These are phyloP conservation scores for Gymnothorax reevesii DNA, from an alignment of 2,797 vertebrate species.

Conservation along the genomic window DNA sequence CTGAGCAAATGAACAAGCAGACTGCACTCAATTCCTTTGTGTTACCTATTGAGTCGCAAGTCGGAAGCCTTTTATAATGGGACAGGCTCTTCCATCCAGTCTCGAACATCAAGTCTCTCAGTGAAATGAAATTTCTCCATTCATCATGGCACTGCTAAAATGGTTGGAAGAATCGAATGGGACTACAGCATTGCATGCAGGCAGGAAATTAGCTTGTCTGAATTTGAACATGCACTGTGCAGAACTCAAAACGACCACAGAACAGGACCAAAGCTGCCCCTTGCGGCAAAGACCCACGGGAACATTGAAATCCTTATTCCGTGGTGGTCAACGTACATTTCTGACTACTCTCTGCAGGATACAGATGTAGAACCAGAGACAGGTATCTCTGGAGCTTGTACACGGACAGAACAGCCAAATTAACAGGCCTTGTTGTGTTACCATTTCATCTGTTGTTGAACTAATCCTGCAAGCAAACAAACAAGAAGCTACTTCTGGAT, in stretches of 20 bases:
- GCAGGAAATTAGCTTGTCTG: background rate
- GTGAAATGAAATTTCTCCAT: too few relatives aligned
- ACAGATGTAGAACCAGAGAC: background rate
- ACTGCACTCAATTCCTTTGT: background rate
- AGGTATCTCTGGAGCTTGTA: background rate
- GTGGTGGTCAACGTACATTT: background rate
- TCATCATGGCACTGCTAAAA: too few relatives aligned
- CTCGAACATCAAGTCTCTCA: background rate
- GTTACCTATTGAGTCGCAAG: background rate
- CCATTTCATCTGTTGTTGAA: background rate
- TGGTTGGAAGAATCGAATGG: too few relatives aligned
- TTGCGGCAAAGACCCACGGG: background rate
- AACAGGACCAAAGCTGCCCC: background rate
- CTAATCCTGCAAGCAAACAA: background rate
- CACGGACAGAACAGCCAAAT: background rate
- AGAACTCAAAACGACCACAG: background rate
- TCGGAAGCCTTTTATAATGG: background rate
- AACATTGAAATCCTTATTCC: background rate
- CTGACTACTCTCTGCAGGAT: background rate
- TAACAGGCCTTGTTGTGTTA: background rate
- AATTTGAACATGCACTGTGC: background rate
- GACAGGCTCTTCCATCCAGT: background rate
- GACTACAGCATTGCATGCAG: background rate
- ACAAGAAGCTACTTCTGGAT: background rate
- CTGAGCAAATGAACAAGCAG: background rate